Base-by-base conservation (phyloP, 2,113 vertebrate genomes). In the Heterochromis multidens region DNA sequence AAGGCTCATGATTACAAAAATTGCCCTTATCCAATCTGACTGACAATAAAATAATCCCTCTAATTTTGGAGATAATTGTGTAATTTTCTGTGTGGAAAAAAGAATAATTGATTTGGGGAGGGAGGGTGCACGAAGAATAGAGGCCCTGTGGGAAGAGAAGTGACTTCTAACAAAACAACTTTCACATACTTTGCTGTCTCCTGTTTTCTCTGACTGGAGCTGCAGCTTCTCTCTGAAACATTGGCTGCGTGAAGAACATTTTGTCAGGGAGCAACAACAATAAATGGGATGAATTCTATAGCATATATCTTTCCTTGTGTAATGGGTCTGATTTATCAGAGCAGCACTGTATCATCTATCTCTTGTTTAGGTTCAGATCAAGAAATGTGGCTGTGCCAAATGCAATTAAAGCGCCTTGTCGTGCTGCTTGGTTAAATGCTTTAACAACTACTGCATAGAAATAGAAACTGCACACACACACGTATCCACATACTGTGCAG, bases 41-140 rank as follows among this genome's bases (percentile, higher is more conserved):
- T 84, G 85, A 90, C 70, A 79, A 88, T 83, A 49, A 89, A 91
- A 87, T 87, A 83, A 91, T 91, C 74, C 23, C 3, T 61, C 72
- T 87, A 90, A 93, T 91, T 91, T 76, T 40, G 49, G 13, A 85
- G 80, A 86, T 92, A 89, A 93, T 92, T 89, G 83, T 27, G 57
- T 74, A 82, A 87, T 91, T 87, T 83, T 88, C 59, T 49, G 7
- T 35, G 58, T 81, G 82, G 52, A 46, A 79, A 84, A 82, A 52
- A 46, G 21, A 49, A 46, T 79, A 72, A 87, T 90, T 86, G 74
- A 86, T 91, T 86, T 85, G 7, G 23, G 63, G n/a, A 37, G 8
- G 62, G 59, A 37, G 61, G 58, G 78, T 27, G 23, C 59, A 49
- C n/a, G 54, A 57, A 63, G 43, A 84, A 52, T 7, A 67, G 35